Evolutionary conservation across 2,113 vertebrate genomes (phyloP).

Genomic region (Anser brachyrhynchus): DNA sequence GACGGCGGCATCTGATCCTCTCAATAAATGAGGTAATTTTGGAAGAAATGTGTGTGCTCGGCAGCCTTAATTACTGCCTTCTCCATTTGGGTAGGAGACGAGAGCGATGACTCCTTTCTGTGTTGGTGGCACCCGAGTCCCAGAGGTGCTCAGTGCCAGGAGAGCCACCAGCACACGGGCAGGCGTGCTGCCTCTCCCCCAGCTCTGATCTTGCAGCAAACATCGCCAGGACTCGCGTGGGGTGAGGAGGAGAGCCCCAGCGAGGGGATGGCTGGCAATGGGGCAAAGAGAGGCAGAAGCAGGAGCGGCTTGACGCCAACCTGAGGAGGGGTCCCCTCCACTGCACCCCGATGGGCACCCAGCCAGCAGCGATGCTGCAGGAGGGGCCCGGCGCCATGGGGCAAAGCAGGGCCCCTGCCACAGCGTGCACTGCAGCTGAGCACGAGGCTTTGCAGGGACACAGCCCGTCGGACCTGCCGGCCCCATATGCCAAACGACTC

Average conservation of each 20-base stretch:
- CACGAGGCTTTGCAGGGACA: neutral
- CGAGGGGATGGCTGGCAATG: neutral
- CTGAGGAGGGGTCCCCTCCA: neutral
- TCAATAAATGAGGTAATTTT: conserved; percentile 54
- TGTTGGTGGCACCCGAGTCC: neutral
- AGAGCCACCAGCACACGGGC: neutral
- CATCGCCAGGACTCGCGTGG: neutral
- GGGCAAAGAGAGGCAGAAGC: rapidly evolving
- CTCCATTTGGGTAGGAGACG: neutral
- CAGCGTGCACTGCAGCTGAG: rapidly evolving
- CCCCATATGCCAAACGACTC: neutral
- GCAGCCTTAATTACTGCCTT: conserved; percentile 51
- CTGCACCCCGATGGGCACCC: neutral
- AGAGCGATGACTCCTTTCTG: neutral
- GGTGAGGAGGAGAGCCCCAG: rapidly evolving
- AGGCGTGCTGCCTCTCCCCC: neutral
- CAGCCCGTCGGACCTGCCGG: neutral
- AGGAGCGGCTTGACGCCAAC: no score
- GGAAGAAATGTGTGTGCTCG: conserved; percentile 47
- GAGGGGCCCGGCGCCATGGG: rapidly evolving
- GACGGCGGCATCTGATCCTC: conserved; percentile 56
- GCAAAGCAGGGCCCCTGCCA: rapidly evolving
- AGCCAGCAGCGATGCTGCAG: rapidly evolving
- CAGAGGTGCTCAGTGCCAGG: rapidly evolving
- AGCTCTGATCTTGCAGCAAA: neutral